Base-by-base conservation (phyloP, 1,140 invertebrate genomes). In the Sminthurinus signatus region DNA sequence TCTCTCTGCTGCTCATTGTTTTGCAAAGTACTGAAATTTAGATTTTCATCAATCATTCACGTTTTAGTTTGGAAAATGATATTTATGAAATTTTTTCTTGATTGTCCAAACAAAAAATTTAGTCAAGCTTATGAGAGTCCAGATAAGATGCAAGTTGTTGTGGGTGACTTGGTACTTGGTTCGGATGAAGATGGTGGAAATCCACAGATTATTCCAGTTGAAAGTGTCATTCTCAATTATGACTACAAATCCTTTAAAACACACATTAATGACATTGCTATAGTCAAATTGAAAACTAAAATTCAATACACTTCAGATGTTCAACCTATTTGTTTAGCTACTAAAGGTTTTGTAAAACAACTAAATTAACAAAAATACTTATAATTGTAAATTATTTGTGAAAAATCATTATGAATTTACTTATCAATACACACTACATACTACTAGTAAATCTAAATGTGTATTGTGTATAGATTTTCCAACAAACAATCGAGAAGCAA, bases 261-360 rank as follows among this genome's bases (percentile, higher is more conserved):
- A 1, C 61, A 70, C 36, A 31, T 64, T 14, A 70, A 70, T 60
- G 69, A 70, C 29, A 70, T 70, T 50, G 64, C 65, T 2, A 46
- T 70, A 1, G n/a, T 70, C 1, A 62, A 63, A 46, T 5, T 67
- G 1, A 56, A 57, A 8, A 44, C 27, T n/a, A 59, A 43, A 14
- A 63, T 70, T 15, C 28, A 58, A 4, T 70, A 39, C 23, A 39
- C 59, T 0, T 19, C 51, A 4, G 44, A 51, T 10, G 27, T 67
- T 1, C 64, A 70, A 36, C 69, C 69, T 12, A 56, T 70, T 10
- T 70, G 69, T 44, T 43, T 70, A 23, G 57, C 64, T 4, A 19
- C 28, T n/a, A n/a, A n/a, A n/a, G n/a, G n/a, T n/a, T n/a, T n/a
- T n/a, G n/a, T n/a, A n/a, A n/a, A n/a, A n/a, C n/a, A n/a, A n/a